Evolutionary conservation across 2,113 vertebrate species (phyloP), one percentile per base, ranked within the genome.

Genomic region (Neotoma lepida): DNA sequence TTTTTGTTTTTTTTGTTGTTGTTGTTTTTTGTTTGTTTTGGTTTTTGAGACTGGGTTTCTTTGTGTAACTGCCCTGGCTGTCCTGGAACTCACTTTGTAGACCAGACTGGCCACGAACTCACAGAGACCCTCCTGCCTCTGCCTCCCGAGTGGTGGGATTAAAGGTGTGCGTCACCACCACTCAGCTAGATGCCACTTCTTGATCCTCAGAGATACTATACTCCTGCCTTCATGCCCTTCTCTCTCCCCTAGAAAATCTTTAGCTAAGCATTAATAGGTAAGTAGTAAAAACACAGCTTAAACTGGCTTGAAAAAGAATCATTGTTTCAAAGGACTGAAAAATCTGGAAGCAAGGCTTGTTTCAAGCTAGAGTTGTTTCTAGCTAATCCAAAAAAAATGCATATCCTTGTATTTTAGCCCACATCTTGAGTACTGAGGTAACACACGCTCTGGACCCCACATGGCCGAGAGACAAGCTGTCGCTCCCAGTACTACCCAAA

Each of bases 311-410:
- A 46, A 24, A 44, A 63, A 90, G 68, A 44, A 46, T 54, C 33
- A 46, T 70, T 85, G 41, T 4, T 30, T 93, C 46, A 51, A 81
- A 58, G 82, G 61, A 89, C 73, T 86, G 51, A 71, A 81, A 77
- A 80, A 70, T 33, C n/a, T 58, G 85, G 35, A 90, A 10, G 3
- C 51, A 71, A 5, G 13, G 4, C 28, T 93, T 58, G 20, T 61
- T 94, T 90, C 18, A 86, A 78, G 35, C 49, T 92, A 56, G 13
- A 66, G 85, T n/a, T 78, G 30, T 66, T 86, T 51, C 68, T n/a
- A 20, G 54, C 24, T 51, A 58, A 63, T 88, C 13, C 9, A 85
- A 33, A 74, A 78, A 74, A 33, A 20, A 35, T 20, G 9, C 33
- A 24, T 58, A 82, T 51, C 49, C 28, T n/a, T 61, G 9, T 56